These are phyloP conservation scores for Perodicticus potto DNA, from an alignment of 2,797 vertebrate species.

Conservation along the genomic window DNA sequence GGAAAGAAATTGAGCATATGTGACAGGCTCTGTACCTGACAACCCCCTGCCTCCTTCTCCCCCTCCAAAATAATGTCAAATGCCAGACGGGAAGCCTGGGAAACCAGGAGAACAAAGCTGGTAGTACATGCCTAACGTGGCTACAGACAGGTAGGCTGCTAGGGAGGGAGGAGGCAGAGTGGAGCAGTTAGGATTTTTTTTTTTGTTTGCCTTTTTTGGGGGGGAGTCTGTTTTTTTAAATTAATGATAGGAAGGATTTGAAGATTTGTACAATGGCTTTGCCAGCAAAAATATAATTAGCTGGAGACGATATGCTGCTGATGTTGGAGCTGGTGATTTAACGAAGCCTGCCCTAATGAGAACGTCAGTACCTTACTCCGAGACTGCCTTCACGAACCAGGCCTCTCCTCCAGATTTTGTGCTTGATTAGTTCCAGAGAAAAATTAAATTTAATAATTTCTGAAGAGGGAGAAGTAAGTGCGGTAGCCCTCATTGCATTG, in stretches of 20 bases:
- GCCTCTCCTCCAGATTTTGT: slow-evolving; percentile 82
- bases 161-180: neutral
- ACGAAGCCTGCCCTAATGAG: slow-evolving; percentile 84
- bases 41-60: neutral
- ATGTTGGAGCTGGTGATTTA: slow-evolving; percentile 80
- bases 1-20: neutral
- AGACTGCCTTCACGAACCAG: slow-evolving; percentile 78
- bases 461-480: slow-evolving; percentile 41
- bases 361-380: slow-evolving; percentile 75
- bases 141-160: neutral
- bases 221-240: neutral
- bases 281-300: slow-evolving; percentile 86
- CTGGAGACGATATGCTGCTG: slow-evolving; percentile 75
- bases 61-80: neutral
- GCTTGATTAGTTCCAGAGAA: slow-evolving; percentile 83
- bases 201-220: neutral
- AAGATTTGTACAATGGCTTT: slow-evolving; percentile 77
- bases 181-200: neutral
- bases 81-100: neutral
- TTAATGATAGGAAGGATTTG: slow-evolving; percentile 72
- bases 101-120: slow-evolving; percentile 33
- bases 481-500: neutral
- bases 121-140: too few species aligned
- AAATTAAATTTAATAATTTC: slow-evolving; percentile 54
- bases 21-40: neutral